Base-by-base conservation (phyloP, 2,113 vertebrate genomes). In the Halcyon malimbica region DNA sequence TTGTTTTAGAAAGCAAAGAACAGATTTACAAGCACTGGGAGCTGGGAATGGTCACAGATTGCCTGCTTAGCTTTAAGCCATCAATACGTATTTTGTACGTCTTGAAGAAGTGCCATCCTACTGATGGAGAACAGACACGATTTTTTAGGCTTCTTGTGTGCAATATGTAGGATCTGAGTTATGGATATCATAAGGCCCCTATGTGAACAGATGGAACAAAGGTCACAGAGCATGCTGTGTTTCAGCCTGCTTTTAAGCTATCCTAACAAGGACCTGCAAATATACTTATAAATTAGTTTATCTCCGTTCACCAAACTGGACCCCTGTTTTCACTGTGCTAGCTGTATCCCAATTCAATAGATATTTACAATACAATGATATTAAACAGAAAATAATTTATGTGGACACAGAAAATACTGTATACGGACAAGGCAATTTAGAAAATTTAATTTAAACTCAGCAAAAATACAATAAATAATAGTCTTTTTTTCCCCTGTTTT, bases 121-220 rank as follows among this genome's bases (percentile, higher is more conserved):
- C 10, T 83, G 42, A 67, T 37, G 21, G 54, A 53, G 19, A 28
- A 86, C 15, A 8, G 35, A 35, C 48, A 76, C 83, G 13, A 51
- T 54, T 64, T 75, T 77, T n/a, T 57, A 39, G 18, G 8, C 3
- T 74, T 81, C 26, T 51, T 74, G 44, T 23, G 23, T 76, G 10
- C 9, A 51, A 39, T n/a, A 76, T 6, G 21, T 59, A 71, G 13
- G 50, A 25, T 35, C 14, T 73, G 68, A 87, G 44, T 77, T 86
- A 69, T 57, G 59, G 26, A 6, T 69, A 81, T 70, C 4, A 2
- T 46, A 78, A 91, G 7, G 16, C 9, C 33, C 16, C 51, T 67
- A 14, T 10, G 6, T 81, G 60, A 93, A 81, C 60, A 95, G 87
- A 71, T 84, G 51, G 73, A 96, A 63, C 37, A 89, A 75, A 95